These are phyloP conservation scores for Pachyseris speciosa DNA, from an alignment of 64 coral and sea anemone genomes.

Conservation along the genomic window DNA sequence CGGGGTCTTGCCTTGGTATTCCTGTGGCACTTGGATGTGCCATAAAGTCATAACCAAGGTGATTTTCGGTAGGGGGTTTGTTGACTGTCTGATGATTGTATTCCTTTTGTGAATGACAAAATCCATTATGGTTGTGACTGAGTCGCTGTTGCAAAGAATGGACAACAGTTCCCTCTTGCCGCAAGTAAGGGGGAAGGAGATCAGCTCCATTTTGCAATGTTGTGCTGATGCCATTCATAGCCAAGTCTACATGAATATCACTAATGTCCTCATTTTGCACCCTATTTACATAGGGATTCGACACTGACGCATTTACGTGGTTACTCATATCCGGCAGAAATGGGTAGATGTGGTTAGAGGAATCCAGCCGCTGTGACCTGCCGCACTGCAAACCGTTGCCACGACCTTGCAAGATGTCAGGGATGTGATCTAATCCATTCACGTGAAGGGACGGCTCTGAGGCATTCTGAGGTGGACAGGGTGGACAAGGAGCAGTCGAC, in stretches of 20 bases:
- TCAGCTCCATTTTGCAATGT: neutral
- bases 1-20: conserved; percentile 5
- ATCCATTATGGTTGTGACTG: neutral
- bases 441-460: neutral
- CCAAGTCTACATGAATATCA: neutral
- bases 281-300: conserved; percentile 3
- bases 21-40: neutral
- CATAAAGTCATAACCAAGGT: neutral
- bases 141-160: neutral
- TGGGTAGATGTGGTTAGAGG: neutral
- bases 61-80: neutral
- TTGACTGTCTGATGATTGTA: neutral
- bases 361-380: neutral
- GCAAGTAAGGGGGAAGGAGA: neutral
- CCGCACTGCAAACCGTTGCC: neutral
- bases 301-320: neutral
- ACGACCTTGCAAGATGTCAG: neutral
- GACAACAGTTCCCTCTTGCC: neutral
- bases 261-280: neutral
- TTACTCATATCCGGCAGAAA: neutral
- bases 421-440: neutral
- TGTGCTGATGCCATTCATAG: neutral
- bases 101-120: neutral
- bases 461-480: neutral
- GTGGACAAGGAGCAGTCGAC: neutral